These are phyloP conservation scores for Nesoenas mayeri DNA, from an alignment of 2,113 vertebrate genomes.

Conservation along the genomic window DNA sequence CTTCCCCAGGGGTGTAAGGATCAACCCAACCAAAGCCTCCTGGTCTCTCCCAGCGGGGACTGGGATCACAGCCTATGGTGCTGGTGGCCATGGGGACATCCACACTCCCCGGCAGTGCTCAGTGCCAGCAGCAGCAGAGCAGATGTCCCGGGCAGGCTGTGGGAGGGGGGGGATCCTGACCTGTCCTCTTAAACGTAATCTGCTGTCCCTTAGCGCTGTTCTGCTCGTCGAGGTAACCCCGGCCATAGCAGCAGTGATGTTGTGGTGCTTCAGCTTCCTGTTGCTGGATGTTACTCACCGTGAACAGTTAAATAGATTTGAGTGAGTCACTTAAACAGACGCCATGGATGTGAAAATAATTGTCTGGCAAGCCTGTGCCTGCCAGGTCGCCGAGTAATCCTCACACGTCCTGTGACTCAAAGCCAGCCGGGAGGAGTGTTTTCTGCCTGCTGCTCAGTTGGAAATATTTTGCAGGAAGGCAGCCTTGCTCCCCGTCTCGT, in stretches of 20 bases:
- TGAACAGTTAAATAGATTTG: neutral
- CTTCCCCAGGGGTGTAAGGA: accelerated
- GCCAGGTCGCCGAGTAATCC: slow-evolving; percentile 19
- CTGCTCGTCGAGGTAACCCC: accelerated
- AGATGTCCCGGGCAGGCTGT: neutral
- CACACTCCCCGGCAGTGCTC: neutral
- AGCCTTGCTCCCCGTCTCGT: accelerated
- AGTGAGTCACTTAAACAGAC: slow-evolving; percentile 50
- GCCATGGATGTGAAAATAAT: slow-evolving; percentile 35
- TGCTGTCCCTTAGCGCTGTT: neutral
- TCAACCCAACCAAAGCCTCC: neutral
- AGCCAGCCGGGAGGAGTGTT: neutral
- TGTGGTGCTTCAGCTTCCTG: neutral
- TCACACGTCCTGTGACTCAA: slow-evolving; percentile 34
- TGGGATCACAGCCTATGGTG: accelerated
- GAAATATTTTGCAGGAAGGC: neutral
- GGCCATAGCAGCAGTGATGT: accelerated
- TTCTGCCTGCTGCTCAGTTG: slow-evolving; percentile 9
- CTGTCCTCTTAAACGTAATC: neutral
- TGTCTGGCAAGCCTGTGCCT: slow-evolving; percentile 44
- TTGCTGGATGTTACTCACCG: neutral
- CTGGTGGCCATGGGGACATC: neutral
- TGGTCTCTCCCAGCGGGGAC: neutral
- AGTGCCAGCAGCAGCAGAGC: neutral
- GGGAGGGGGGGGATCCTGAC: neutral